These are phyloP conservation scores for Cephus spinipes DNA, from an alignment of 2,888 invertebrate species.

Conservation along the genomic window DNA sequence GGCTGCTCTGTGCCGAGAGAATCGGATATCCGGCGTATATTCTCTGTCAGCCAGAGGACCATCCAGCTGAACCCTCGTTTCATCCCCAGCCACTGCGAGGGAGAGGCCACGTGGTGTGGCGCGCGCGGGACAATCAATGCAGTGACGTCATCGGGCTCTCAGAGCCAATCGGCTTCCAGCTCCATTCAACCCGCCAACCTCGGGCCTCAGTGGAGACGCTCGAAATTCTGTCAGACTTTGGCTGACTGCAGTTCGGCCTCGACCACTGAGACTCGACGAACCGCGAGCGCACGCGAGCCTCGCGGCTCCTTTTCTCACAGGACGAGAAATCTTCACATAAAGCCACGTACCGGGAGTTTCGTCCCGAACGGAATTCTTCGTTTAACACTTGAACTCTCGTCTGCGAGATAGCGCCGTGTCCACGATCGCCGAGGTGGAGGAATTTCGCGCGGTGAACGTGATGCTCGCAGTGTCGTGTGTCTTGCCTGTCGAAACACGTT, in stretches of 20 bases:
- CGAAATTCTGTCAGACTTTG: conserved; percentile 62
- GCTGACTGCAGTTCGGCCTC: conserved; percentile 64
- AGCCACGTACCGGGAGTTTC: too few relatives aligned
- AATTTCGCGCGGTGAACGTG: too few relatives aligned
- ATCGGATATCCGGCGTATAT: conserved; percentile 5
- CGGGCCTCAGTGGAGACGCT: conserved; percentile 59
- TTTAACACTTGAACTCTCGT: too few relatives aligned
- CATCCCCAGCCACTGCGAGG: conserved; percentile 27
- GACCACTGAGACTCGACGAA: conserved; percentile 59
- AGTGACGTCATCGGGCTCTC: conserved; percentile 76
- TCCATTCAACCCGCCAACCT: conserved; percentile 75
- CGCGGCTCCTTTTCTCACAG: not conserved
- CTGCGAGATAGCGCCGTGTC: too few relatives aligned
- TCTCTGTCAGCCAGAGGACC: not conserved
- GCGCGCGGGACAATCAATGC: conserved; percentile 77
- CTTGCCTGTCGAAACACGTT: too few relatives aligned
- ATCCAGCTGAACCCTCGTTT: not conserved
- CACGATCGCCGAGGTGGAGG: too few relatives aligned
- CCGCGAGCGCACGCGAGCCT: conserved; percentile 25
- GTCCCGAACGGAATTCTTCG: too few relatives aligned
- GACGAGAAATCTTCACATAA: too few relatives aligned
- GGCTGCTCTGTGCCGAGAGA: not conserved
- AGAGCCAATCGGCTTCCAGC: conserved; percentile 72
- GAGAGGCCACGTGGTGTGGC: conserved; percentile 64
- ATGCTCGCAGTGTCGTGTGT: too few relatives aligned